Conservation (phyloP, 1,140 invertebrate genomes). For the Bombus difficillimus region DNA sequence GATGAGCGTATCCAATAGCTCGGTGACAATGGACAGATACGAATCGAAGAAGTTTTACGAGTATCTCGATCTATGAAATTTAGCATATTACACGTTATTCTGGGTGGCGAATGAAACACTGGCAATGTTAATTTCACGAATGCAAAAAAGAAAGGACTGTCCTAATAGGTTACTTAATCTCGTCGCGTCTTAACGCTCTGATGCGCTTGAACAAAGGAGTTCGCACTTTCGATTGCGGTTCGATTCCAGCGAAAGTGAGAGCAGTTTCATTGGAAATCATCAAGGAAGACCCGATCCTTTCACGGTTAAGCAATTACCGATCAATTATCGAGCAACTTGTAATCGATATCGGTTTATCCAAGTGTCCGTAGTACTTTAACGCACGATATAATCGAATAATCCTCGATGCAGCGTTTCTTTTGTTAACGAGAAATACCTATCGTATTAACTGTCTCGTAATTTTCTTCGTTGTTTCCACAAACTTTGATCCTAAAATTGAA, state of each 20-base stretch:
- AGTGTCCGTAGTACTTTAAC: neutral
- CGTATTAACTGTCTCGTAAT: too few relatives aligned
- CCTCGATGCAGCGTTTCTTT: too few relatives aligned
- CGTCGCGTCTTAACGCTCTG: conserved; percentile 21
- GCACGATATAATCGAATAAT: neutral
- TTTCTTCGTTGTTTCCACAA: too few relatives aligned
- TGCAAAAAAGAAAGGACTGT: conserved; percentile 16
- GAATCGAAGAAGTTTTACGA: too few relatives aligned
- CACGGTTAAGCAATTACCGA: neutral
- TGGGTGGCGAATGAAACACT: too few relatives aligned
- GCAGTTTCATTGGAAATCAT: conserved; percentile 13
- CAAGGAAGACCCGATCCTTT: neutral
- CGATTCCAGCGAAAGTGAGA: conserved; percentile 33
- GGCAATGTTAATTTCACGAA: neutral
- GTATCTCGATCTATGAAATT: too few relatives aligned
- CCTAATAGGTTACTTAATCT: conserved; percentile 20
- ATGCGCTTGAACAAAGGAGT: conserved; percentile 43
- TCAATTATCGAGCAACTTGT: neutral
- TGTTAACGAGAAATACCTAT: too few relatives aligned
- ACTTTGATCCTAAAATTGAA: too few relatives aligned
- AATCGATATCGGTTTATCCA: neutral
- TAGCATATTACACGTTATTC: too few relatives aligned
- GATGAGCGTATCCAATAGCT: too few relatives aligned
- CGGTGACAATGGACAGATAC: too few relatives aligned
- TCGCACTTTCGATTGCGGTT: conserved; percentile 31